Base-by-base conservation (phyloP, 2,797 vertebrate genomes). In the Limnodromus scolopaceus region DNA sequence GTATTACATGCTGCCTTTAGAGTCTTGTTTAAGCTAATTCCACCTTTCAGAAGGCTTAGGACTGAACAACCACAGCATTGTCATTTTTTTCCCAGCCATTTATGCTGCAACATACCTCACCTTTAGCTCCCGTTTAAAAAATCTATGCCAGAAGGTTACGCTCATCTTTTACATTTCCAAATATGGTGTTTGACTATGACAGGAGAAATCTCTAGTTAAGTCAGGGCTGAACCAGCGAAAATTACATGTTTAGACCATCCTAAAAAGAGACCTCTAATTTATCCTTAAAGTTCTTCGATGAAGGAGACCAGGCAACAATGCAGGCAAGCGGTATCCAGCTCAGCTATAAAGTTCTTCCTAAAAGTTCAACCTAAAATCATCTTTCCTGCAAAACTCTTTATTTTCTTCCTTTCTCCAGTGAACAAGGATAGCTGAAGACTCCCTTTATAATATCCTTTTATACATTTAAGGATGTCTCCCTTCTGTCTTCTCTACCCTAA, bases 131-230 rank as follows among this genome's bases (percentile, higher is more conserved):
- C 63, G 57, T 32, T 79, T 43, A 64, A 84, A 81, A 51, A 60
- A 51, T 9, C 43, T 28, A 11, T 43, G 55, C 46, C 51, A 82
- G 24, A 74, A 51, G n/a, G n/a, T 13, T 58, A 45, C 8, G 10
- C 17, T 43, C 38, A 1, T 25, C 30, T 34, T 53, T 38, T 36
- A 64, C 32, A 16, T 87, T 71, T 90, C 49, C 39, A 79, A 76
- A 41, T 10, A 39, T 0, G 0, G 6, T 72, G 5, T 19, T 92
- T 69, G n/a, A 60, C 68, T 64, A 46, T 5, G 41, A 76, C n/a
- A 89, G n/a, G 0, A 76, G 22, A 84, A 80, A 39, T 10, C 19
- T 61, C 49, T 64, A 28, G 13, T 72, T 46, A 46, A 49, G 27
- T 46, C 49, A 64, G 45, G n/a, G 9, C 14, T 55, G 20, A 70